Base-by-base conservation (phyloP, 2,113 vertebrate species). In the Hystrix brachyura region DNA sequence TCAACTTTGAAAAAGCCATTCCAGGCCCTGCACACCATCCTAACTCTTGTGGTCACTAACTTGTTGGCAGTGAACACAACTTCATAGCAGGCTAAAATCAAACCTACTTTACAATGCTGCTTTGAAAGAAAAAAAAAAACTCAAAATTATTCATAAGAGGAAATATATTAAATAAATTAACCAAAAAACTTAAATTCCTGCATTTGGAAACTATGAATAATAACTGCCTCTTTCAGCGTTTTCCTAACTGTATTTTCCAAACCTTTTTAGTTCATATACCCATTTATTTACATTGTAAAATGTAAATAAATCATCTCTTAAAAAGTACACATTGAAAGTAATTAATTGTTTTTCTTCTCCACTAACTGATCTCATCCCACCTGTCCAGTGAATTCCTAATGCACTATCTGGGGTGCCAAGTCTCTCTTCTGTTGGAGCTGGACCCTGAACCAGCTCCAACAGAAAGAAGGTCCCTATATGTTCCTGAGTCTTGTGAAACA, bases 361-460 rank as follows among this genome's bases (percentile, higher is more conserved):
- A 25, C 55, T 7, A 17, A 18, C 12, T 0, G 0, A 64, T 2
- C 60, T 29, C 15, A 8, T 29, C n/a, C 10, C 48, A 51, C 43
- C 14, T 7, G 46, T 6, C 51, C 23, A 3, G 13, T 15, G 34
- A 86, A 74, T 55, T 76, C 25, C 4, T 13, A 7, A 15, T 38
- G 38, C 38, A 38, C 38, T 38, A 38, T 38, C 38, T 38, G 38
- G 38, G 38, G 23, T 18, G 55, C 4, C 62, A 3, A 57, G 2
- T 55, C 60, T 34, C 60, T 34, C 38, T 38, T 38, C 38, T 38
- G 38, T 13, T 5, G 3, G 6, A 82, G 10, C 48, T 2, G 0
- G 21, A 53, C 3, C 48, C 0, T 29, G 29, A 15, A 38, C 34
- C 53, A 48, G 53, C 8, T 14, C 48, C 43, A 59, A 29, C 19